Conservation (phyloP, 2,797 vertebrate species). For the Dallia pectoralis region DNA sequence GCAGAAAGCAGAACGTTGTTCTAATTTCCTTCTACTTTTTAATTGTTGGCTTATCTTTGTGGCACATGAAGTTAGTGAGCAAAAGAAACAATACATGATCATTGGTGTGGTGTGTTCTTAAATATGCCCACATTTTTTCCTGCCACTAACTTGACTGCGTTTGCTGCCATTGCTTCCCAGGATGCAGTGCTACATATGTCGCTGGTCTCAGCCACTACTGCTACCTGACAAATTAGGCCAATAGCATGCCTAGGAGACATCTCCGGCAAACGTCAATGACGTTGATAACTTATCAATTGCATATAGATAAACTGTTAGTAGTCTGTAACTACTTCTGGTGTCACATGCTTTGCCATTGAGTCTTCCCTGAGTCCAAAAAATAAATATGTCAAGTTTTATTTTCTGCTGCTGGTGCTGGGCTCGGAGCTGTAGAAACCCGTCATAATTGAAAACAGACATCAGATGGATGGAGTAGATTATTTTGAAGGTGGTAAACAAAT, state of each 20-base stretch:
- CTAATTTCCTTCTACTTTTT: constrained; percentile 61
- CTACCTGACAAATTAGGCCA: constrained; percentile 72
- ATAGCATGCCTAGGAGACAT: constrained; percentile 68
- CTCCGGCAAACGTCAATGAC: constrained; percentile 74
- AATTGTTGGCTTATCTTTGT: constrained; percentile 57
- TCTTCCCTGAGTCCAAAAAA: no score
- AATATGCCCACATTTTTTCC: constrained; percentile 45
- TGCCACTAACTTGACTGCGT: constrained; percentile 59
- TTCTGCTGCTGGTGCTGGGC: no score
- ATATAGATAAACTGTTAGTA: constrained; percentile 80
- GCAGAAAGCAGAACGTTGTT: constrained; percentile 47
- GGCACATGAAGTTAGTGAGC: constrained; percentile 57
- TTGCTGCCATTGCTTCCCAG: constrained; percentile 60
- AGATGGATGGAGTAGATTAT: no score
- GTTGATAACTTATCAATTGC: constrained; percentile 78
- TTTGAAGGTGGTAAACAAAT: no score
- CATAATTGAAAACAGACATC: no score
- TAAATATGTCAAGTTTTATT: no score
- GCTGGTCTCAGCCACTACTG: constrained; percentile 56
- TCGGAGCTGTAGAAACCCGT: no score
- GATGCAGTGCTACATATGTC: constrained; percentile 68
- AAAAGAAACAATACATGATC: constrained; percentile 57
- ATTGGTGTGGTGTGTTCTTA: constrained; percentile 44
- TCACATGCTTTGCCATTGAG: no score
- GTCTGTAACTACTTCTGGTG: constrained; percentile 28